These are phyloP conservation scores for Myxocyprinus asiaticus DNA, from an alignment of 2,113 vertebrate species.

Conservation along the genomic window DNA sequence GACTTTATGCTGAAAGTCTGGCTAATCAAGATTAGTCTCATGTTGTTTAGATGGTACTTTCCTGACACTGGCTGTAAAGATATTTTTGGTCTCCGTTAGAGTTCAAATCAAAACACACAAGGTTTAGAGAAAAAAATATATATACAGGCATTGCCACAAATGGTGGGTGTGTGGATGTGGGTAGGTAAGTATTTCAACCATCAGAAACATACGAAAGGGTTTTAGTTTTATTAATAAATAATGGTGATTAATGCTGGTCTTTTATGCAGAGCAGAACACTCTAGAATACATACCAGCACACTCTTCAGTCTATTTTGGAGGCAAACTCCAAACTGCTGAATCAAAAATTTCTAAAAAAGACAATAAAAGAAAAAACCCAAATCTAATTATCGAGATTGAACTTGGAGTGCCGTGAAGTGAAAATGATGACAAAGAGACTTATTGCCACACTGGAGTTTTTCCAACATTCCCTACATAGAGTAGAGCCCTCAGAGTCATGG, in stretches of 20 bases:
- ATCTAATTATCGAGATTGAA: slow-evolving; percentile 14
- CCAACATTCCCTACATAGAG: slow-evolving; percentile 6
- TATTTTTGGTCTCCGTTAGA: neutral
- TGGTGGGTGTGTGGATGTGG: neutral
- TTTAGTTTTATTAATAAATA: slow-evolving; percentile 9
- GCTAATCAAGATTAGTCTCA: neutral
- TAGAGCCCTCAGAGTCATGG: slow-evolving; percentile 9
- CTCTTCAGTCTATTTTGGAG: slow-evolving; percentile 14
- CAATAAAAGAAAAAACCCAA: neutral
- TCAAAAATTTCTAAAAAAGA: neutral
- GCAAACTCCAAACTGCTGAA: slow-evolving; percentile 2
- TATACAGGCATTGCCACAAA: neutral
- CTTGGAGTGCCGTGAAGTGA: neutral
- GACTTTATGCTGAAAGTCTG: too few relatives aligned
- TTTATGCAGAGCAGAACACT: neutral
- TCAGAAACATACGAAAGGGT: neutral
- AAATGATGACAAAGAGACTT: slow-evolving; percentile 16
- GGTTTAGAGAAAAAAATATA: neutral
- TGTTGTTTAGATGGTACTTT: neutral
- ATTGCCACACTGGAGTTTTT: slow-evolving; percentile 9
- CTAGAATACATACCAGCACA: neutral
- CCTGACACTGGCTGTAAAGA: neutral
- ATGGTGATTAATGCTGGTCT: slow-evolving; percentile 1
- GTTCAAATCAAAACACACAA: neutral
- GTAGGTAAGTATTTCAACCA: neutral